Conservation (phyloP, 1,140 invertebrate species). For the Caenorhabditis remanei region DNA sequence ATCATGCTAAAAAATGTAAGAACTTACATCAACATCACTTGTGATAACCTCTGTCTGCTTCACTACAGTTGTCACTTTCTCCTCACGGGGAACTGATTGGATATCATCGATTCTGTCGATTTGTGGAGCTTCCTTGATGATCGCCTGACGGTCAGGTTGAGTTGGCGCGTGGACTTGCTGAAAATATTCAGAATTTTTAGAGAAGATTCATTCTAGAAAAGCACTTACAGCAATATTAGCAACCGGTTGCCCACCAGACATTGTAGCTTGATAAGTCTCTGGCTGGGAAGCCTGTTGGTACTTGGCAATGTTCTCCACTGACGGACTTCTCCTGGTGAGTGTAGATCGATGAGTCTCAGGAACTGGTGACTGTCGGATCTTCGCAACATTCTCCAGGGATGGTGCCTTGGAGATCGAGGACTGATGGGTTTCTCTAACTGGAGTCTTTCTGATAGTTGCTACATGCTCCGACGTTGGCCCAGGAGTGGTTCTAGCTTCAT, state of each 20-base stretch:
- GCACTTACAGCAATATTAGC: slow-evolving; percentile 52
- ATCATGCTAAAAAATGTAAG: not conserved
- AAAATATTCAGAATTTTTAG: not conserved
- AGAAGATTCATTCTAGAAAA: not conserved
- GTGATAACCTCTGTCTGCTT: slow-evolving; percentile 4
- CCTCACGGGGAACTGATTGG: not conserved
- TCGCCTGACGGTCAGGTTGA: slow-evolving; percentile 9
- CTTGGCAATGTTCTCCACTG: slow-evolving; percentile 54
- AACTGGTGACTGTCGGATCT: slow-evolving; percentile 42
- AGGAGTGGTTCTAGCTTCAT: slow-evolving; percentile 44
- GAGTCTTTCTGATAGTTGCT: slow-evolving; percentile 45
- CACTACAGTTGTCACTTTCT: not conserved
- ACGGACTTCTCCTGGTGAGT: slow-evolving; percentile 51
- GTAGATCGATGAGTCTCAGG: slow-evolving; percentile 53
- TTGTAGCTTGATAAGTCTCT: slow-evolving; percentile 49
- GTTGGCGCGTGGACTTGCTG: slow-evolving; percentile 56
- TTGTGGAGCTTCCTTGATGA: slow-evolving; percentile 25
- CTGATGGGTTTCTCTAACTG: slow-evolving; percentile 40
- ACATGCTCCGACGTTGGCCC: slow-evolving; percentile 53
- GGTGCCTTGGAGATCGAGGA: slow-evolving; percentile 38
- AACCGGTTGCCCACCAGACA: slow-evolving; percentile 14
- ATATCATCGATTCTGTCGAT: slow-evolving; percentile 58
- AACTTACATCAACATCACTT: slow-evolving; percentile 34
- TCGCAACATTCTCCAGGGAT: slow-evolving; percentile 57
- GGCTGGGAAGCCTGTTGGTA: slow-evolving; percentile 26